Evolutionary conservation across 2,797 vertebrate genomes (phyloP), one percentile per base, ranked within the genome.

Genomic region (Enteromius fasciolatus): DNA sequence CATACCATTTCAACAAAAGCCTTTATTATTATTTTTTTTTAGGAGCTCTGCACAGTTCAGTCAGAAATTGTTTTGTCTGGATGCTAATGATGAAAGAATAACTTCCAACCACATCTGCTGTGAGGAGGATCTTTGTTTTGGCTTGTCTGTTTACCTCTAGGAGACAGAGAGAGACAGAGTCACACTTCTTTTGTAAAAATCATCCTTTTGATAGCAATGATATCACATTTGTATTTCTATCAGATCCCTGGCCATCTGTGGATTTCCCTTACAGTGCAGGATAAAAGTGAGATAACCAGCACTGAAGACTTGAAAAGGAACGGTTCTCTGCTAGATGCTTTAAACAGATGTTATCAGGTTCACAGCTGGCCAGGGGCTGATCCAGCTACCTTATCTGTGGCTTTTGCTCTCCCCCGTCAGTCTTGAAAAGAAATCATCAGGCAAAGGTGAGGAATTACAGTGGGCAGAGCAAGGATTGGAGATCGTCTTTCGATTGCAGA

Each of bases 301-400:
- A 28, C 88, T 88, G 84, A 89, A 91, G 91, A 88, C 87, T 86
- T 82, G 83, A 89, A 89, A 90, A 90, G 88, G 81, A 88, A 81
- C 80, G 46, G 74, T 88, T 81, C 76, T 85, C 54, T 83, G 86
- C 86, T 87, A 82, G 89, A 91, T 93, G 74, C 84, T 86, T 91
- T 92, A 89, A 94, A 92, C 92, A 94, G 93, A 94, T 93, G 92
- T 90, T 93, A 92, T 94, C 92, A 78, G 89, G 88, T 90, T 91
- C 89, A 86, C 90, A 92, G 91, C 91, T 93, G 93, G 91, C 89
- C 86, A 86, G 69, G 87, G 87, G 88, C 89, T n/a, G 84, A 82
- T 81, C 79, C 85, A 88, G 89, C 92, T 90, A 92, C 88, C 88
- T 88, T 90, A 90, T 92, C 90, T 91, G 85, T 87, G 86, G 88